phyloP scores from a whole-genome alignment of 2,113 vertebrate species.

The Rhinoderma darwinii region DNA sequence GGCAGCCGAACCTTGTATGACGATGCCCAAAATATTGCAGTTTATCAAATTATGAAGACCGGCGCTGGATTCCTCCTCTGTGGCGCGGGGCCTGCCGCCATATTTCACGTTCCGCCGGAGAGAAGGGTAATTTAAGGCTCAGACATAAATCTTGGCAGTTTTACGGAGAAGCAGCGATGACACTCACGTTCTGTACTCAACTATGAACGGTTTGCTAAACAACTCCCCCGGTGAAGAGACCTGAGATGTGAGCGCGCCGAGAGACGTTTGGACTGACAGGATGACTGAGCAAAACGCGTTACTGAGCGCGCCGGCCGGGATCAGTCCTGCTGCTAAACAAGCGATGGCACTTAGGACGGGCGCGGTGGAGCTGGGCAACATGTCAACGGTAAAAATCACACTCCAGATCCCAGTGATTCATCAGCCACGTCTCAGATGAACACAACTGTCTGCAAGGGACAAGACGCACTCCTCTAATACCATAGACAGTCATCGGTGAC shows the following conservation, averaged over 20 bases:
- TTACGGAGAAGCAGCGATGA: slow-evolving; percentile 1
- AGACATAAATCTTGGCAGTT: slow-evolving; percentile 36
- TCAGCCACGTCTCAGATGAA: background rate
- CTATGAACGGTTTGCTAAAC: slow-evolving; percentile 44
- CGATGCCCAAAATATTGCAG: background rate
- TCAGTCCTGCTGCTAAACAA: background rate
- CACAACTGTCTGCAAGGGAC: background rate
- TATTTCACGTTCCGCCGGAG: slow-evolving; percentile 13
- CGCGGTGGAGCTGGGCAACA: background rate
- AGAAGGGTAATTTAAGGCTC: slow-evolving; percentile 25
- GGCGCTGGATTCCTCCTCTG: background rate
- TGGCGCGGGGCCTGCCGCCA: background rate
- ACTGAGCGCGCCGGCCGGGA: background rate
- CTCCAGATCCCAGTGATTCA: background rate
- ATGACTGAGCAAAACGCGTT: slow-evolving; percentile 27
- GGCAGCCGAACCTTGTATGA: background rate
- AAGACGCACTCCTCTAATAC: background rate
- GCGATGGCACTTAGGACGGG: background rate
- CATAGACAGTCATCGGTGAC: background rate
- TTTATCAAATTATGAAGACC: background rate
- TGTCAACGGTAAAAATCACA: background rate
- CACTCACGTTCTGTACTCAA: slow-evolving; percentile 4
- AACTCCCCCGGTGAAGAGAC: slow-evolving; percentile 35
- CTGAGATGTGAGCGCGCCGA: background rate
- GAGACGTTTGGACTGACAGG: slow-evolving; percentile 35